These are phyloP conservation scores for Phenganax stokvisi DNA, from an alignment of 92 coral and sea anemone genomes.

Conservation along the genomic window DNA sequence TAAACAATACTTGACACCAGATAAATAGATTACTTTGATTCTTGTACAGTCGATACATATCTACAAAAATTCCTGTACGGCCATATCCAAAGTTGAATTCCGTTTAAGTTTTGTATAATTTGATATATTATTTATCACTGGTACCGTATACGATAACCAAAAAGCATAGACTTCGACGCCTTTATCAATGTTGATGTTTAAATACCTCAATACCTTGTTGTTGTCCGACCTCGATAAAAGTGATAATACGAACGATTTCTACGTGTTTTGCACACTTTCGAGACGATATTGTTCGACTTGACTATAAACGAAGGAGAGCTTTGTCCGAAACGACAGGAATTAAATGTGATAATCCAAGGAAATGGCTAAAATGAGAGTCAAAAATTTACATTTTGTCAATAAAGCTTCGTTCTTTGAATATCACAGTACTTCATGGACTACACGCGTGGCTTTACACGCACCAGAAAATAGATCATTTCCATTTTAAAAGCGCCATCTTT, in stretches of 20 bases:
- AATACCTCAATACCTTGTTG: not conserved
- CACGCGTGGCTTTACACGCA: slow-evolving; percentile 25
- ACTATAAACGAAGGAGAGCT: not conserved
- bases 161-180: slow-evolving; percentile 7
- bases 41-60: not conserved
- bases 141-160: not conserved
- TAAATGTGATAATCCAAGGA: not conserved
- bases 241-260: not conserved
- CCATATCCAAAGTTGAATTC: not conserved
- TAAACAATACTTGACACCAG: not conserved
- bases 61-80: not conserved
- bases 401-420: slow-evolving; percentile 10
- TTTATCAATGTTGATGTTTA: not conserved
- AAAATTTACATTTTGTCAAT: slow-evolving; percentile 16
- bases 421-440: slow-evolving; percentile 12
- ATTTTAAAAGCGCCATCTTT: not conserved
- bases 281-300: not conserved
- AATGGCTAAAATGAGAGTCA: slow-evolving; percentile 8
- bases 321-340: not conserved
- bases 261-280: not conserved
- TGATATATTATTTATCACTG: not conserved
- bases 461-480: not conserved
- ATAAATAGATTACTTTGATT: not conserved
- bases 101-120: not conserved
- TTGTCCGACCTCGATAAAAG: not conserved